Percentiles rank a stretch among this genome's conserved stretches.
Evolutionary conservation across 2,113 vertebrate genomes (phyloP).

Genomic region (Miniopterus natalensis): DNA sequence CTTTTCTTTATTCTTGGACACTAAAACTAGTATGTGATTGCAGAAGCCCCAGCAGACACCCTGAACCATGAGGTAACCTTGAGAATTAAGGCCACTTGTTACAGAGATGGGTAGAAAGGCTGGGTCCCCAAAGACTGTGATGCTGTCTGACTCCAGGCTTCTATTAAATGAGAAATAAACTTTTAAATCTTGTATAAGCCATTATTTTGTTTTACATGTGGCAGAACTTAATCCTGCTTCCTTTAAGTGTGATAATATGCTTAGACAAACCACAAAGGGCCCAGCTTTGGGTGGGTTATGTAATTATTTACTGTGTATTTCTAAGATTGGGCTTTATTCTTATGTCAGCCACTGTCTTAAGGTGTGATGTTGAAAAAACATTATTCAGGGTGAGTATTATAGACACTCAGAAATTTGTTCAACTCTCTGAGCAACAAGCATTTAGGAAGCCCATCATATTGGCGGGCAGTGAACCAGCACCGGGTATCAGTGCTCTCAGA

Average conservation of each 20-base stretch:
- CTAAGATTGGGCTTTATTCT: neutral
- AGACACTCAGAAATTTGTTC: neutral
- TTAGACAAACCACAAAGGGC: neutral
- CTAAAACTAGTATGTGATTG: neutral
- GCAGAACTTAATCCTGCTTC: neutral
- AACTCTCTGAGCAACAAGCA: neutral
- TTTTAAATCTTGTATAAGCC: neutral
- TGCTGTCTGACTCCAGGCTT: neutral
- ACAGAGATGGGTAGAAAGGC: neutral
- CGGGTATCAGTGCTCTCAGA: rapidly evolving
- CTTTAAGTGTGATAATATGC: neutral
- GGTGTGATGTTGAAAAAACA: neutral
- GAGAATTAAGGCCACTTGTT: neutral
- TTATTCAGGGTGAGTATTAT: neutral
- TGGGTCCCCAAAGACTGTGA: neutral
- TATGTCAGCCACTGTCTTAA: neutral
- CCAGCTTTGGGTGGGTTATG: neutral
- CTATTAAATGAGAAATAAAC: conserved; percentile 28
- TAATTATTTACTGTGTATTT: conserved; percentile 4
- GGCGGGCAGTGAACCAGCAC: neutral
- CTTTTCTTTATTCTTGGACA: neutral
- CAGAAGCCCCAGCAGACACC: neutral
- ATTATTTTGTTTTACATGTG: neutral
- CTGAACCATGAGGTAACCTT: neutral
- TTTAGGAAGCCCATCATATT: neutral